A percentile compares a stretch with the other conserved stretches of the same genome.
Conservation (phyloP, 2,113 vertebrate species). For the Triplophysa dalaica region DNA sequence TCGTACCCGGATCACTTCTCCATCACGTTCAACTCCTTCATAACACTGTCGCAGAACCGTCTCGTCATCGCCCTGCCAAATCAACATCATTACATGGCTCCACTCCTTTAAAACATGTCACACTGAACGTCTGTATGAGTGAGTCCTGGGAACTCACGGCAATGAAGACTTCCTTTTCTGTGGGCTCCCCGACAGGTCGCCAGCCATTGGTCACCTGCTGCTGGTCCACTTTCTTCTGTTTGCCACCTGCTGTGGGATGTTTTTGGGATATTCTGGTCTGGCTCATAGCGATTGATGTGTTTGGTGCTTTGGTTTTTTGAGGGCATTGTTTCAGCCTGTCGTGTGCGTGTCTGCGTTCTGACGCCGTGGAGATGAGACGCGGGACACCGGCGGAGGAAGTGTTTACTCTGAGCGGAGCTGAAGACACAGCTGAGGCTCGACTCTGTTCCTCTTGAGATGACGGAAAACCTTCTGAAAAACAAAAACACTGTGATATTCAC, state of each 20-base stretch:
- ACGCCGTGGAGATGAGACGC: conserved; percentile 83
- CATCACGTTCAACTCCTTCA: conserved; percentile 90
- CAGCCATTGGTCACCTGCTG: conserved; percentile 93
- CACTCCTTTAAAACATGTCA: too few relatives aligned
- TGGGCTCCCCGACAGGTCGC: conserved; percentile 84
- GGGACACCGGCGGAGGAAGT: conserved; percentile 86
- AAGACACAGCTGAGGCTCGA: conserved; percentile 83
- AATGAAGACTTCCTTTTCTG: conserved; percentile 90
- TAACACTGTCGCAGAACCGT: conserved; percentile 91
- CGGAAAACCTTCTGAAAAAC: conserved; percentile 68
- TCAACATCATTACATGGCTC: neutral
- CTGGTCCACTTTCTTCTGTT: conserved; percentile 76
- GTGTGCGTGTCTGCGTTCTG: conserved; percentile 76
- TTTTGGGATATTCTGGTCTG: conserved; percentile 76
- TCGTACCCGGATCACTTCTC: conserved; percentile 91
- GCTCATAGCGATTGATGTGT: conserved; percentile 79
- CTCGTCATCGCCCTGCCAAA: conserved; percentile 87
- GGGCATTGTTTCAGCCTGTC: conserved; percentile 80
- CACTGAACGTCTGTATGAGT: too few relatives aligned
- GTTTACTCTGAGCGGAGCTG: conserved; percentile 84
- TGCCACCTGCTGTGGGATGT: conserved; percentile 74
- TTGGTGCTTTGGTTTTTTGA: conserved; percentile 83
- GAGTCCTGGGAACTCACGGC: conserved; percentile 76
- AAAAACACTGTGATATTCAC: neutral
- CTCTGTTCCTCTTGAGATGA: conserved; percentile 88